phyloP scores from a whole-genome alignment of 2,113 vertebrate species.

The Spheniscus mendiculus region DNA sequence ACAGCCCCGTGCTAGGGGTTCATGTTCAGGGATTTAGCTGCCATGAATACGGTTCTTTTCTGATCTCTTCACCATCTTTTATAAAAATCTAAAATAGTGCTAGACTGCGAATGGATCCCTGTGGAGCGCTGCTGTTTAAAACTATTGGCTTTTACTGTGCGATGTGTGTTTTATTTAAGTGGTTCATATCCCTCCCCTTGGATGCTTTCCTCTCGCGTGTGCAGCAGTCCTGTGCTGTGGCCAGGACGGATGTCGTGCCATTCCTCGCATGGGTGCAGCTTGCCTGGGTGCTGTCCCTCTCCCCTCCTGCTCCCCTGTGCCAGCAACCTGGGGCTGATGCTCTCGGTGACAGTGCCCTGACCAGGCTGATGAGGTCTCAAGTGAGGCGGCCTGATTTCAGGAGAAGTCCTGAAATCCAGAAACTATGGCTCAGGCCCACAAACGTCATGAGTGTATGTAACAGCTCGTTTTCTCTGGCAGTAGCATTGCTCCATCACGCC shows the following conservation, averaged over 20 bases:
- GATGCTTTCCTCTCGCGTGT: rapidly evolving
- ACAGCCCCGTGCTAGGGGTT: rapidly evolving
- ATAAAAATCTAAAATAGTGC: not conserved
- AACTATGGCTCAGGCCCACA: not conserved
- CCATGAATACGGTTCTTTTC: not conserved
- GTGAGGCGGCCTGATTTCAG: not conserved
- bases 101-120: not conserved
- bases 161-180: not conserved
- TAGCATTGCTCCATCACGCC: not conserved
- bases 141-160: not conserved
- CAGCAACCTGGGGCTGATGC: not conserved
- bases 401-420: not conserved
- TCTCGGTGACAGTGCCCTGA: not conserved
- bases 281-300: not conserved
- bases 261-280: rapidly evolving
- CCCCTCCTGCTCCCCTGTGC: not conserved
- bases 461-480: not conserved
- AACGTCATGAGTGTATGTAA: rapidly evolving
- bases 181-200: not conserved
- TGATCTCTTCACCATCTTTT: not conserved
- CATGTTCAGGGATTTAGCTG: not conserved
- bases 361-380: not conserved
- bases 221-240: not conserved
- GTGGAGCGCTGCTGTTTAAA: not conserved
- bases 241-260: rapidly evolving